Percentiles rank a stretch among this genome's conserved stretches.
Evolutionary conservation across 2,797 vertebrate species (phyloP).

Genomic region (Lagorchestes hirsutus): DNA sequence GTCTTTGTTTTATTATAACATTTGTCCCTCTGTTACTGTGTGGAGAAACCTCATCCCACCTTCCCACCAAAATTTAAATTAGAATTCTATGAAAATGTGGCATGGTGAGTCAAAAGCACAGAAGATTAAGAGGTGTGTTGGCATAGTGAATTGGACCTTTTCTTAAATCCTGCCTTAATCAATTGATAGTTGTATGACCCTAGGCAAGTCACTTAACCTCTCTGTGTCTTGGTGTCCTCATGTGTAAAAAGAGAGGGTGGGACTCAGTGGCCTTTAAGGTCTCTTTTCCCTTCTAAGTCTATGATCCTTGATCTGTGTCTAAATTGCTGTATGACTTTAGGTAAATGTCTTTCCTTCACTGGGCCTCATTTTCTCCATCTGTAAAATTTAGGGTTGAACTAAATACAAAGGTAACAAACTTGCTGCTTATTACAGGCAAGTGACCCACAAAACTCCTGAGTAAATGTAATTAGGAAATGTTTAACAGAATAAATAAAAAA

Average conservation of each 20-base stretch:
- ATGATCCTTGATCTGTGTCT: neutral
- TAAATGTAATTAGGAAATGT: neutral
- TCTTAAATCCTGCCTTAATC: neutral
- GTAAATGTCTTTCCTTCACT: neutral
- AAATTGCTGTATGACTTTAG: neutral
- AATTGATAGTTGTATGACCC: neutral
- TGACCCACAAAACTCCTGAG: neutral
- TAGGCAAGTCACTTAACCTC: neutral
- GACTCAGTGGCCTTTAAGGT: neutral
- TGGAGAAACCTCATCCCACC: neutral
- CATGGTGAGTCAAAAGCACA: neutral
- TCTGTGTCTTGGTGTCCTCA: neutral
- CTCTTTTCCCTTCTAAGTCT: neutral
- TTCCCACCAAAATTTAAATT: neutral
- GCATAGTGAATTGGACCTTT: neutral
- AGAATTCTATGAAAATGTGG: neutral
- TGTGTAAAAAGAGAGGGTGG: neutral
- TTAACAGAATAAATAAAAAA: neutral
- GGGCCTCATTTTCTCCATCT: neutral
- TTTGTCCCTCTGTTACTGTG: neutral
- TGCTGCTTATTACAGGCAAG: neutral
- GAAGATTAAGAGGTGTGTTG: neutral
- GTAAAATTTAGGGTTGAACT: neutral
- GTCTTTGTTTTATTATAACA: neutral
- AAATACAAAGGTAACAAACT: neutral